Conservation (phyloP, 2,888 invertebrate species). For the Pelosia muscerda region DNA sequence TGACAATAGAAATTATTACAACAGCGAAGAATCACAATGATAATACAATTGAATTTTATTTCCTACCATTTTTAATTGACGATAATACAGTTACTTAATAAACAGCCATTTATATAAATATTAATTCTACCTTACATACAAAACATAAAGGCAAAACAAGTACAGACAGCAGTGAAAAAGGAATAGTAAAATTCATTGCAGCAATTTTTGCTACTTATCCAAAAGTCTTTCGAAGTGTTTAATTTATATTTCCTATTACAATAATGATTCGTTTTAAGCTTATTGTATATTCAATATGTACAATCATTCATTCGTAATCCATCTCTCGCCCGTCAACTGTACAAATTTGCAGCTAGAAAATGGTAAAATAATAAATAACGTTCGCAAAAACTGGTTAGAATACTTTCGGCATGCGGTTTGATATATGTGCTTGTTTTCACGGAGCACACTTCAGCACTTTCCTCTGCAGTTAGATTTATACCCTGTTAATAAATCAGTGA, state of each 20-base stretch:
- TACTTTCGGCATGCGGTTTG: constrained; percentile 41
- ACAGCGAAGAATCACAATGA: constrained; percentile 28
- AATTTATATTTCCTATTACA: constrained; percentile 36
- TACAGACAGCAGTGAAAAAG: not conserved
- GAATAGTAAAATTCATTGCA: not conserved
- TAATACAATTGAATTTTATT: constrained; percentile 20
- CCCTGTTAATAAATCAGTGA: constrained; percentile 39
- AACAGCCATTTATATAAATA: constrained; percentile 40
- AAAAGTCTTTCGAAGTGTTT: constrained; percentile 46
- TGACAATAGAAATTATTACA: constrained; percentile 6
- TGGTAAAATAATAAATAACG: constrained; percentile 34
- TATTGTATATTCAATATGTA: constrained; percentile 36
- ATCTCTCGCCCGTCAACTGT: constrained; percentile 17
- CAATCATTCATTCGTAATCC: constrained; percentile 27
- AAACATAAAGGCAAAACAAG: constrained; percentile 11
- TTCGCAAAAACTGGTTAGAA: constrained; percentile 21
- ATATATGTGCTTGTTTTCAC: constrained; percentile 49
- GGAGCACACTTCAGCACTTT: constrained; percentile 27
- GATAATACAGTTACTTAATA: constrained; percentile 45
- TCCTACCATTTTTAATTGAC: constrained; percentile 50
- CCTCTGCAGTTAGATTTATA: constrained; percentile 43
- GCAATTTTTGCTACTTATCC: constrained; percentile 39
- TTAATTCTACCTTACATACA: constrained; percentile 27
- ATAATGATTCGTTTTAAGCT: constrained; percentile 31
- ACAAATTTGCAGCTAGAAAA: constrained; percentile 24